Evolutionary conservation across 2,888 invertebrate species (phyloP).

Genomic region (Chirona hameri): DNA sequence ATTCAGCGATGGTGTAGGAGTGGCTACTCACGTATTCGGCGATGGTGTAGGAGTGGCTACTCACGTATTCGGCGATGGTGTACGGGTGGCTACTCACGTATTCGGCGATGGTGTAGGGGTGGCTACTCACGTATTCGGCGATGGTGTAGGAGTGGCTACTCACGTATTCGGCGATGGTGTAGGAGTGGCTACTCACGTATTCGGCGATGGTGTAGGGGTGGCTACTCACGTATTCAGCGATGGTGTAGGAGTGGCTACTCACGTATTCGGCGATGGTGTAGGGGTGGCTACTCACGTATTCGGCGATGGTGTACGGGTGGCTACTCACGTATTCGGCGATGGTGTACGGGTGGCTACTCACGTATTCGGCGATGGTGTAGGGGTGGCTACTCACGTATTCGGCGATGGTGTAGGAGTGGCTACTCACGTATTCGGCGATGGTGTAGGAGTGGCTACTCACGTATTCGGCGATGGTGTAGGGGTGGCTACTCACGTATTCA

Average conservation of each 20-base stretch:
- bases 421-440: too few species aligned
- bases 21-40: too few species aligned
- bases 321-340: too few species aligned
- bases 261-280: slow-evolving; percentile 97
- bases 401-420: slow-evolving; percentile 95
- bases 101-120: slow-evolving; percentile 96
- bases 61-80: too few species aligned
- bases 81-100: too few species aligned
- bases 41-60: slow-evolving; percentile 95
- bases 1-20: slow-evolving; percentile 95
- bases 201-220: slow-evolving; percentile 97
- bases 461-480: slow-evolving; percentile 96
- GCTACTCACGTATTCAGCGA: too few species aligned
- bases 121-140: too few species aligned
- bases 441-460: slow-evolving; percentile 96
- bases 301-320: slow-evolving; percentile 95
- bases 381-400: too few species aligned
- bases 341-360: slow-evolving; percentile 94
- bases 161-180: slow-evolving; percentile 96
- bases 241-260: slow-evolving; percentile 95
- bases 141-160: slow-evolving; percentile 97
- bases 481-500: too few species aligned
- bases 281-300: too few species aligned
- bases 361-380: slow-evolving; percentile 94
- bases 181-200: too few species aligned